Conservation (phyloP, 2,113 vertebrate species). For the Cyphomyrus discorhynchus region DNA sequence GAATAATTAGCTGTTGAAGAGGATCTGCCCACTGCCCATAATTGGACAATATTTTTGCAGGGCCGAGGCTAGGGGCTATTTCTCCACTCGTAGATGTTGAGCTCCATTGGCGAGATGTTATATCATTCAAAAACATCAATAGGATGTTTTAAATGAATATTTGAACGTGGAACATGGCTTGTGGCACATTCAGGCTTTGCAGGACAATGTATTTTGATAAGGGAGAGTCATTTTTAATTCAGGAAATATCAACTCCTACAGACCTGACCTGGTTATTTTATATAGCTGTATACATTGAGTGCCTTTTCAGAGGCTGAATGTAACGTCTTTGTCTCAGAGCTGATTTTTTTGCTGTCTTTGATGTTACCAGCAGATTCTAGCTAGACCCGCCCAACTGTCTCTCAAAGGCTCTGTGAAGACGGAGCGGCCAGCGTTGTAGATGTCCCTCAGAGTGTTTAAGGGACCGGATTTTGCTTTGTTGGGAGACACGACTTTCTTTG, state of each 20-base stretch:
- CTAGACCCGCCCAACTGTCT: background rate
- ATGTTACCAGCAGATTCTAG: background rate
- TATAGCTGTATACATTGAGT: background rate
- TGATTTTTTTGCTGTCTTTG: background rate
- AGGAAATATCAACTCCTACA: background rate
- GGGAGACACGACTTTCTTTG: background rate
- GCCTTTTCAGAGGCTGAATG: background rate
- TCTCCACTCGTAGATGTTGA: background rate
- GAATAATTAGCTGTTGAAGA: background rate
- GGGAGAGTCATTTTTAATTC: background rate
- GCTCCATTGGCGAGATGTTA: background rate
- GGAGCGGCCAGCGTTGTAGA: background rate
- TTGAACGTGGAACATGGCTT: background rate
- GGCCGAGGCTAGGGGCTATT: background rate
- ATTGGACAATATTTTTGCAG: background rate
- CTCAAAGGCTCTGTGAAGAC: background rate
- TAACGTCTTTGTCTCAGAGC: background rate
- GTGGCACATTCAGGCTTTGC: background rate
- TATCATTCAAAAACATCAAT: background rate
- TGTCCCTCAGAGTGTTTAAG: background rate
- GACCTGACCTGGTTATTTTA: background rate
- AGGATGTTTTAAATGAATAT: background rate
- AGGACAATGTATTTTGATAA: background rate
- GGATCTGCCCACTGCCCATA: background rate
- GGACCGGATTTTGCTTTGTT: background rate